Evolutionary conservation across 1,140 invertebrate species (phyloP), one percentile per base, ranked within the genome.

Genomic region (Catajapyx aquilonaris): DNA sequence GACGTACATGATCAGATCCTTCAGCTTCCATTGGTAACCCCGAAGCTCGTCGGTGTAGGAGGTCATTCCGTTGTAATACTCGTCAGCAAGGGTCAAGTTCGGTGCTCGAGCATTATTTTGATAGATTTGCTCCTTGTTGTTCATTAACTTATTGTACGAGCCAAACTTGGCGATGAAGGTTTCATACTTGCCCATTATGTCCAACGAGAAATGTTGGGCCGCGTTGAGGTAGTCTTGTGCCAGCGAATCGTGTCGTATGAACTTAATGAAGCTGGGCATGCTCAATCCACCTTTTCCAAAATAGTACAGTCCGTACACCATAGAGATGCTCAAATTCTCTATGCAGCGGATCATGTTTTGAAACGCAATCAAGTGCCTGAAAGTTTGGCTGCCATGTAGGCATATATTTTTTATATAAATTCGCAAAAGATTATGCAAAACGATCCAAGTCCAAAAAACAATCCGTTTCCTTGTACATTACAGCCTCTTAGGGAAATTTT

Each of bases 271-370:
- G 16, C 38, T 40, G 9, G 44, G 39, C 19, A 49, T 43, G 19
- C 37, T 38, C 5, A 60, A 44, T 20, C 47, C 37, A 1, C 55
- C 56, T 23, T 46, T 47, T 16, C 53, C 52, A 43, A 52, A 59
- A 38, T 56, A 57, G 42, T 53, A 51, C 16, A 56, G 44, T 19
- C 55, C 56, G 32, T 56, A 59, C 10, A 60, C 46, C 23, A 50
- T 48, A 28, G 54, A 49, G 31, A 58, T 54, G 33, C 48, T 51
- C 39, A 53, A 48, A 36, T 59, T 53, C 42, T 60, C 57, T 20
- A 60, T 52, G 13, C 48, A 44, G 9, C 52, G 46, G 18, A 59
- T 48, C 13, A 59, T 48, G 43, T 54, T 56, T 39, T 55, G 51
- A 49, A 54, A 59, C 2, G 57, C 54, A 34, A 59, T 51, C 39